phyloP scores from a whole-genome alignment of 2,888 invertebrate species.

The Pseudococcus viburni region DNA sequence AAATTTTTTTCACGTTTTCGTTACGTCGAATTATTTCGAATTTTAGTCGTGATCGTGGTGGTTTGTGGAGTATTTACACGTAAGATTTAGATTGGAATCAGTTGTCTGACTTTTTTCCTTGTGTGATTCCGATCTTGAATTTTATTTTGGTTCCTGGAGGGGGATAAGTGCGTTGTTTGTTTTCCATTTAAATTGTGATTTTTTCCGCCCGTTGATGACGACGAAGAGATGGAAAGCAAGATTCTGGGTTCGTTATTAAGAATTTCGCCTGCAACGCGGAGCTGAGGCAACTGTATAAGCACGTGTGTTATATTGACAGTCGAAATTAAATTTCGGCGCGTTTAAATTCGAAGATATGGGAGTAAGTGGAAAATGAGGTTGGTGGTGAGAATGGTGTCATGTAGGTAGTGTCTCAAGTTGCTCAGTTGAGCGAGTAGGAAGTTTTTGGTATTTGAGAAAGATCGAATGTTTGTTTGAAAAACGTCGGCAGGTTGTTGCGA shows the following conservation, averaged over 20 bases:
- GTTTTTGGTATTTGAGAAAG: too few relatives aligned
- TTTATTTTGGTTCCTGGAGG: not conserved
- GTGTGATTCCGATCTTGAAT: not conserved
- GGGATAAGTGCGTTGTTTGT: not conserved
- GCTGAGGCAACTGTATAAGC: not conserved
- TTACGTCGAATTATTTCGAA: not conserved
- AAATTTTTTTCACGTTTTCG: not conserved
- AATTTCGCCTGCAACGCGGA: not conserved
- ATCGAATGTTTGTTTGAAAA: too few relatives aligned
- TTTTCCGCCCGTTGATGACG: not conserved
- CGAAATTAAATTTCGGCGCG: not conserved
- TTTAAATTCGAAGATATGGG: not conserved
- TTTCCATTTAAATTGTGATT: slow-evolving; percentile 4
- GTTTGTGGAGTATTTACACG: too few relatives aligned
- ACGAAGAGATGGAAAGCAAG: not conserved
- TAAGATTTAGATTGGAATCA: not conserved
- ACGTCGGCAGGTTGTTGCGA: too few relatives aligned
- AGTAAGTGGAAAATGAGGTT: not conserved
- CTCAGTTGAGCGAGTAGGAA: too few relatives aligned
- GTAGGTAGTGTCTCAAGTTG: too few relatives aligned
- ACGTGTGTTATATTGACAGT: slow-evolving; percentile 4
- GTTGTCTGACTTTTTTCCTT: not conserved
- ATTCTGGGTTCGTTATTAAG: not conserved
- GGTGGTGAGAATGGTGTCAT: too few relatives aligned
- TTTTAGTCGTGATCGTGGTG: not conserved